These are phyloP conservation scores for Caranx melampygus DNA, from an alignment of 2,113 vertebrate species.

Conservation along the genomic window DNA sequence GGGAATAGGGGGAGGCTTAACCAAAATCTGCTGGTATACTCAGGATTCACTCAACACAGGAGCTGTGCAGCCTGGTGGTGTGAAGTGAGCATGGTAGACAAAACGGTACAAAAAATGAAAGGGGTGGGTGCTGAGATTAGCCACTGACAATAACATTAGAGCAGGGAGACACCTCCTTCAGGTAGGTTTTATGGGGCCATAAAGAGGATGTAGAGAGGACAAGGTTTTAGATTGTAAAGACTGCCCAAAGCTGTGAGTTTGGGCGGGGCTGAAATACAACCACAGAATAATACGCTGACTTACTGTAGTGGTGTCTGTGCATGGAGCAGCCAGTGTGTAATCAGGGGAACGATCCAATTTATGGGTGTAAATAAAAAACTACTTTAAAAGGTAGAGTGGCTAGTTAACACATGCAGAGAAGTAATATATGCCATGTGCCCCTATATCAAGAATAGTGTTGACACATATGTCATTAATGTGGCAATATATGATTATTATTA, in stretches of 20 bases:
- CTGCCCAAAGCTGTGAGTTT: background rate
- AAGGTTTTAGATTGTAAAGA: conserved; percentile 38
- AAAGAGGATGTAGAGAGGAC: conserved; percentile 53
- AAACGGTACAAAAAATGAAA: conserved; percentile 18
- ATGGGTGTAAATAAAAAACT: background rate
- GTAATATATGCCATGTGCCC: too few relatives aligned
- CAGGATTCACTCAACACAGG: conserved; percentile 57
- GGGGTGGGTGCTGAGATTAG: conserved; percentile 52
- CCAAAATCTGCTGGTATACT: conserved; percentile 56
- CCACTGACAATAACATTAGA: conserved; percentile 57
- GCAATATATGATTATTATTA: too few relatives aligned
- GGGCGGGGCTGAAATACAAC: conserved; percentile 19
- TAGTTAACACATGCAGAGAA: background rate
- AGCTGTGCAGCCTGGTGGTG: conserved; percentile 8
- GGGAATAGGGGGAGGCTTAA: conserved; percentile 1
- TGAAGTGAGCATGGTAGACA: conserved; percentile 2
- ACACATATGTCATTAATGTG: too few relatives aligned
- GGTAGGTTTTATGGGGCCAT: conserved; percentile 57
- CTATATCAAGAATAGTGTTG: too few relatives aligned
- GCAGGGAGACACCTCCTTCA: conserved; percentile 41
- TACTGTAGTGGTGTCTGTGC: background rate
- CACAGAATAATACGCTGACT: background rate
- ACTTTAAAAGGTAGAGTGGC: too few relatives aligned
- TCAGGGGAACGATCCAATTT: background rate
- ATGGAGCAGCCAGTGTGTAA: background rate